phyloP scores from a whole-genome alignment of 2,113 vertebrate species.

The Perca schrenkii region DNA sequence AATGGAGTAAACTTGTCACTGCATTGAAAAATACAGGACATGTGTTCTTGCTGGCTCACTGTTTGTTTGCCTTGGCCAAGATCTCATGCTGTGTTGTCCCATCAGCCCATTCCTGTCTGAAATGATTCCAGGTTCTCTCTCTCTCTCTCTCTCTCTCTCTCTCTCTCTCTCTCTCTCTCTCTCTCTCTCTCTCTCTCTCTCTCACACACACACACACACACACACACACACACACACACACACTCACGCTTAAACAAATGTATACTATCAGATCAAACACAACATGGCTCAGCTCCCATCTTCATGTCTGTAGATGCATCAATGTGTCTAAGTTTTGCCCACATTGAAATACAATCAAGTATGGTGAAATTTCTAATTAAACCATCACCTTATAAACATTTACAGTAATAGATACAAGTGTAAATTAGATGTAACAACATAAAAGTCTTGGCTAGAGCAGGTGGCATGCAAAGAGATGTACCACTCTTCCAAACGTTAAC shows the following conservation, averaged over 20 bases:
- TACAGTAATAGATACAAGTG: neutral
- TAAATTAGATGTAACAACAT: neutral
- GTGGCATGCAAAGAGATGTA: neutral
- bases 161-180: neutral
- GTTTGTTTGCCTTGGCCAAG: slow-evolving; percentile 70
- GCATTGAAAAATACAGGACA: slow-evolving; percentile 58
- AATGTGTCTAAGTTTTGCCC: neutral
- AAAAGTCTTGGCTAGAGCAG: neutral
- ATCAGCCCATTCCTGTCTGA: slow-evolving; percentile 44
- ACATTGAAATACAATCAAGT: slow-evolving; percentile 6
- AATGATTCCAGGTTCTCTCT: slow-evolving; percentile 49
- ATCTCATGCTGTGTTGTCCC: slow-evolving; percentile 52
- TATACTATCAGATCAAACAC: neutral
- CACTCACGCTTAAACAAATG: neutral
- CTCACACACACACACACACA: too few species aligned
- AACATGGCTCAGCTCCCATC: slow-evolving; percentile 15
- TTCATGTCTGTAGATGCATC: slow-evolving; percentile 17
- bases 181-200: too few species aligned
- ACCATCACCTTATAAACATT: neutral
- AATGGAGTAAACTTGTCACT: slow-evolving; percentile 71
- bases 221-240: slow-evolving; percentile 30
- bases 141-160: neutral
- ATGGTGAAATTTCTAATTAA: neutral
- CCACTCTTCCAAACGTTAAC: neutral
- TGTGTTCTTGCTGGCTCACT: slow-evolving; percentile 67